Evolutionary conservation across 23 tunicate species (phyloP).

Genomic region (Halocynthia roretzi): DNA sequence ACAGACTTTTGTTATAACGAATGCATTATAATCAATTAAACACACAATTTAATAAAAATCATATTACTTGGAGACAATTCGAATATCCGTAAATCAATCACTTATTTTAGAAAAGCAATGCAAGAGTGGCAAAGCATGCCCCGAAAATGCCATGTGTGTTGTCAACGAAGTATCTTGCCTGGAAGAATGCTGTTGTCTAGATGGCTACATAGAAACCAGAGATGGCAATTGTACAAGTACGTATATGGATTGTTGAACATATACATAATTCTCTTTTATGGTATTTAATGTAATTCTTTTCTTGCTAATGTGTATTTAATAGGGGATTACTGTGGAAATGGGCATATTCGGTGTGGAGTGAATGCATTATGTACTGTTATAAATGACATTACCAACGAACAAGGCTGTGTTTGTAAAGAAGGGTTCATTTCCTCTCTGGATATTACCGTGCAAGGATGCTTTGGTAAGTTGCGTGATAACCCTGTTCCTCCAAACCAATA

Average conservation of each 20-base stretch:
- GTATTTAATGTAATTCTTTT: too few relatives aligned
- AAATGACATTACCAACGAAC: not conserved
- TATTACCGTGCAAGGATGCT: not conserved
- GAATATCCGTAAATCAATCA: too few relatives aligned
- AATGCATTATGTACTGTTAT: not conserved
- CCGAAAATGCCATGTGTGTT: not conserved
- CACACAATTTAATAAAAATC: too few relatives aligned
- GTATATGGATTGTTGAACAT: too few relatives aligned
- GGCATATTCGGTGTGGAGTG: not conserved
- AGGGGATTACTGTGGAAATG: constrained; percentile 5
- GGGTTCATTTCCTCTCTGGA: not conserved
- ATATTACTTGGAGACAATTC: too few relatives aligned
- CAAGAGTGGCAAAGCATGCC: constrained; percentile 5
- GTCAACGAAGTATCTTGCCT: constrained; percentile 2
- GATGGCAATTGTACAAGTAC: too few relatives aligned
- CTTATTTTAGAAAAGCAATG: not conserved
- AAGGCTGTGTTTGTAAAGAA: constrained; percentile 2
- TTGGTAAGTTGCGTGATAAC: not conserved
- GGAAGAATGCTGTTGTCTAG: not conserved
- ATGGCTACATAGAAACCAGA: not conserved
- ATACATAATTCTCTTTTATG: too few relatives aligned
- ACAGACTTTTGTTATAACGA: too few relatives aligned
- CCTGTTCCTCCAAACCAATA: not conserved
- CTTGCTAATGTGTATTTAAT: not conserved
- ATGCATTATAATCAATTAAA: too few relatives aligned